Percentiles rank a stretch among this genome's conserved stretches.
Evolutionary conservation across 2,113 vertebrate species (phyloP).

Genomic region (Girardinichthys multiradiatus): DNA sequence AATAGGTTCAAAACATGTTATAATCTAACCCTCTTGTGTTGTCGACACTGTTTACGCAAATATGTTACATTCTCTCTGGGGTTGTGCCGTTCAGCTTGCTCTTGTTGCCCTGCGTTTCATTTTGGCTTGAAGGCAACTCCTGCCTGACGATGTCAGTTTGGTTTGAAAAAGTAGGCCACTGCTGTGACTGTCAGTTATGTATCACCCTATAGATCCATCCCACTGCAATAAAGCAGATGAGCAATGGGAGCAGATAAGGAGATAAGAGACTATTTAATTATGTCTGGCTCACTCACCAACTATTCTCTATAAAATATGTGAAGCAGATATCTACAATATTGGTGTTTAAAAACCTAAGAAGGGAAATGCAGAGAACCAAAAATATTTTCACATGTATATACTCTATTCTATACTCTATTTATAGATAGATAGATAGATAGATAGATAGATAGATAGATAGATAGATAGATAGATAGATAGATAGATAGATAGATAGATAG

Average conservation of each 20-base stretch:
- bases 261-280: slow-evolving; percentile 16
- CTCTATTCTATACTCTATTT: too few relatives aligned
- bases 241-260: slow-evolving; percentile 48
- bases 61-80: slow-evolving; percentile 44
- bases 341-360: background rate
- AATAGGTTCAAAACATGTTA: slow-evolving; percentile 29
- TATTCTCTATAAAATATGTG: slow-evolving; percentile 27
- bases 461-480: too few relatives aligned
- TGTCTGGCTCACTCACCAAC: slow-evolving; percentile 9
- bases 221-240: slow-evolving; percentile 32
- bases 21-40: slow-evolving; percentile 28
- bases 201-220: slow-evolving; percentile 12
- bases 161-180: slow-evolving; percentile 55
- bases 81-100: slow-evolving; percentile 17
- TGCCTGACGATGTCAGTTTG: slow-evolving; percentile 52
- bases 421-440: too few relatives aligned
- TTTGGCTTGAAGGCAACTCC: slow-evolving; percentile 52
- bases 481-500: too few relatives aligned
- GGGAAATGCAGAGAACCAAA: background rate
- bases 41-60: slow-evolving; percentile 37
- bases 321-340: background rate
- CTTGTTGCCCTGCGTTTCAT: slow-evolving; percentile 47
- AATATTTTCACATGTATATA: too few relatives aligned
- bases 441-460: too few relatives aligned
- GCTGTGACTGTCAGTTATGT: slow-evolving; percentile 22